Base-by-base conservation (phyloP, 2,797 vertebrate species). In the Pachyuromys duprasi region DNA sequence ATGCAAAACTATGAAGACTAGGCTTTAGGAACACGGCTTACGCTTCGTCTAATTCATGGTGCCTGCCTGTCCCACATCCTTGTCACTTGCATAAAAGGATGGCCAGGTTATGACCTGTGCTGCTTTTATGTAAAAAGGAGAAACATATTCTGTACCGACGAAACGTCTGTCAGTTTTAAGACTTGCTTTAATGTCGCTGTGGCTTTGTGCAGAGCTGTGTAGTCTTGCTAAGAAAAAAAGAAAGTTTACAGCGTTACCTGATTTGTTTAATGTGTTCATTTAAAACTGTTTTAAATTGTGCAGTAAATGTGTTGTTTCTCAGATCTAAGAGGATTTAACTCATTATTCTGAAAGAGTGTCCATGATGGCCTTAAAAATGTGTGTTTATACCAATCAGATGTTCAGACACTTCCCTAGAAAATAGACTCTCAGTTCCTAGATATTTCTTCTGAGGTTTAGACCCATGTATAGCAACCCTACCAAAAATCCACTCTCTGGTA, bases 281-380 rank as follows among this genome's bases (percentile, higher is more conserved):
- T 69, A 93, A 91, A 86, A 91, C n/a, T 81, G 12, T 28, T 86
- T 91, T 91, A 95, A 86, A 90, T 86, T 89, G 63, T 63, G 72
- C 15, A 69, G 28, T 93, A 96, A 93, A 92, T 80, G 72, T 94
- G 42, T 90, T 36, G 82, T 67, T 60, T 95, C 17, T 67, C 13
- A 20, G 5, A 33, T 72, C 22, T 60, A 62, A 39, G 84, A 87
- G 9, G 8, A 20, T 62, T 91, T 86, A 93, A 63, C 14, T 67
- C 26, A 69, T 78, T 81, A 49, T 83, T 94, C 60, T 62, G 7
- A 80, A 90, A 91, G 3, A 9, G 2, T 86, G 2, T 42, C 3
- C 45, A 53, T 70, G 42, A 60, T 49, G 7, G 42, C 24, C 57
- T 83, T 70, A 83, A 94, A 94, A 97, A 69, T 67, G 69, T 62